Evolutionary conservation across 92 coral and sea anemone species (phyloP), one percentile per base, ranked within the genome.

Genomic region (Porites evermanni): DNA sequence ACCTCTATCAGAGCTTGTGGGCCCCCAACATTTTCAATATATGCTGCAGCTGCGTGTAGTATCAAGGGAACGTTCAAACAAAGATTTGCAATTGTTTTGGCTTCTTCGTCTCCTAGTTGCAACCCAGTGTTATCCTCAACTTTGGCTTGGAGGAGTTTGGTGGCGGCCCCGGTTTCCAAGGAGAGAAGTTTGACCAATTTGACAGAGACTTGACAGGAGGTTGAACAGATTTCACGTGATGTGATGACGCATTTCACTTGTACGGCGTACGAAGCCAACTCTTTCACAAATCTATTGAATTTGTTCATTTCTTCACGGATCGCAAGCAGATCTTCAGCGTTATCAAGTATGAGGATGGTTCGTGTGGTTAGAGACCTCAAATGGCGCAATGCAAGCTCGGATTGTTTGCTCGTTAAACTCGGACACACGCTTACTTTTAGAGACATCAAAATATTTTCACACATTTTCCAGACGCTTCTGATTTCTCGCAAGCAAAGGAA

Each of bases 1-100:
- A 75, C 85, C 12, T 76, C 63, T 47, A 81, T 90, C 67, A 90
- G 82, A 54, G 71, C 67, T 23, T 81, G 82, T 4, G 93, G 88
- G 12, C 81, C 87, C 6, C 84, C 84, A 20, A 86, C 65, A 16
- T 66, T 67, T 68, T 74, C 90, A 18, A 90, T 68, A 13, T 84
- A 84, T 1, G 93, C 85, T 3, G 93, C 93, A 1, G 89, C 90
- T 4, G 93, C 93, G 24, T 88, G 90, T 53, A 90, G 18, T 17
- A 90, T 84, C 16, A 90, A 81, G 2, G 93, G 93, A 17, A 90
- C 47, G 4, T 88, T 85, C 50, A 80, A 69, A 51, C 93, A 90
- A 17, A 86, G 93, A 17, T 70, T n/a, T 19, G 90, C 93, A 13
- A 90, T 69, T 9, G 67, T 69, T 17, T 87, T 79, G 1, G 93